Evolutionary conservation across 2,113 vertebrate genomes (phyloP), one percentile per base, ranked within the genome.

Genomic region (Lampris incognitus): DNA sequence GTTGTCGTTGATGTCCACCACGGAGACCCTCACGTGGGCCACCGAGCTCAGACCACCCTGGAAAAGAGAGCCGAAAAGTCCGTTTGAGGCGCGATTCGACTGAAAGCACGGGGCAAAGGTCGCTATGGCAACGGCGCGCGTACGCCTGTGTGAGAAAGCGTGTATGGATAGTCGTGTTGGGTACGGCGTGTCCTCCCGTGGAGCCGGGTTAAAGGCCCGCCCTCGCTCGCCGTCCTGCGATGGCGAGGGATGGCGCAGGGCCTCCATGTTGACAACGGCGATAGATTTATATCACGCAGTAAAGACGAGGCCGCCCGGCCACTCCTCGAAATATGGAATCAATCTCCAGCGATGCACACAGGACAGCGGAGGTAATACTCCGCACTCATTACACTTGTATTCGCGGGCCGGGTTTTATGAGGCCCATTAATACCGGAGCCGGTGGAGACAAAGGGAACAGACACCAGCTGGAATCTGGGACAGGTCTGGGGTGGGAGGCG

Each of bases 1-100:
- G 84, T 99, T 99, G 93, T 99, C 97, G 5, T 99, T 99, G 3
- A 97, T 93, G 40, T 99, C 98, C 65, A 94, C 94, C 82, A 99
- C 89, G 10, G 93, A 95, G 46, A 99, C 96, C 69, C 95, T 95
- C 69, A 99, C 96, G 0, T 90, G 94, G 7, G 95, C 96, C 64
- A 94, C 92, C 58, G 97, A 95, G 83, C 95, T 96, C 84, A 98
- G 90, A 49, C 98, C 97, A 9, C 98, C 98, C 97, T 99, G 74
- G 7, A 13, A 24, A 46, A 73, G 1, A 55, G 40, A 55, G 39
- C 51, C 11, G 3, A 36, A 61, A 40, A 37, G 24, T 24, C 24
- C 24, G 24, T 24, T 24, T 24, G 24, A 24, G 24, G 24, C 24
- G 24, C 24, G 24, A 24, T 24, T 24, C 24, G 24, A 24, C 24